Conservation (phyloP, 2,113 vertebrate species). For the Paramisgurnus dabryanus region DNA sequence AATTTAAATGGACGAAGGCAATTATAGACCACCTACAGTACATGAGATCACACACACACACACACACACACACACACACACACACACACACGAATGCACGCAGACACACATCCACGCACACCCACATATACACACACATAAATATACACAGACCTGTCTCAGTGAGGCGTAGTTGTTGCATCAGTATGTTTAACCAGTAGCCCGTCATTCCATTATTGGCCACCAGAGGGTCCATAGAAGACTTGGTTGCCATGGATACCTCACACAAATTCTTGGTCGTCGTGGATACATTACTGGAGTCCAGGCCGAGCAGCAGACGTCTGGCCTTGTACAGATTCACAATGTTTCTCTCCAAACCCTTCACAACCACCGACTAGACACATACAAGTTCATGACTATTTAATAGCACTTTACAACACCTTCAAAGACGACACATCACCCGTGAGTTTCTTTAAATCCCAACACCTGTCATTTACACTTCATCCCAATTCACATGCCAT, state of each 20-base stretch:
- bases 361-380: constrained; percentile 78
- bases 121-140: too few species aligned
- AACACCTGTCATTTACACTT: too few species aligned
- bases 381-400: neutral
- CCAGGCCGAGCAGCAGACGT: constrained; percentile 69
- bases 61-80: neutral
- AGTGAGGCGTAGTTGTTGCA: constrained; percentile 74
- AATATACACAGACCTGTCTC: constrained; percentile 67
- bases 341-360: constrained; percentile 77
- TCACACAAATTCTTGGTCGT: constrained; percentile 63
- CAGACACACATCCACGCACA: neutral
- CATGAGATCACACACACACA: neutral
- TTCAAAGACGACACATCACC: too few species aligned
- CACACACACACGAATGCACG: too few species aligned
- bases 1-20: neutral
- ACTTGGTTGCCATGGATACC: constrained; percentile 54
- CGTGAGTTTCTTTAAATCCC: too few species aligned
- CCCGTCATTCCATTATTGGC: constrained; percentile 62
- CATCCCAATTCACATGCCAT: too few species aligned
- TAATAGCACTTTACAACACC: too few species aligned
- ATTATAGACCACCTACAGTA: neutral
- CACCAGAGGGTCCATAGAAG: constrained; percentile 60
- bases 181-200: constrained; percentile 76
- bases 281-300: constrained; percentile 65
- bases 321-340: constrained; percentile 74